Evolutionary conservation across 2,113 vertebrate species (phyloP).

Genomic region (Melanotaenia duboulayi): DNA sequence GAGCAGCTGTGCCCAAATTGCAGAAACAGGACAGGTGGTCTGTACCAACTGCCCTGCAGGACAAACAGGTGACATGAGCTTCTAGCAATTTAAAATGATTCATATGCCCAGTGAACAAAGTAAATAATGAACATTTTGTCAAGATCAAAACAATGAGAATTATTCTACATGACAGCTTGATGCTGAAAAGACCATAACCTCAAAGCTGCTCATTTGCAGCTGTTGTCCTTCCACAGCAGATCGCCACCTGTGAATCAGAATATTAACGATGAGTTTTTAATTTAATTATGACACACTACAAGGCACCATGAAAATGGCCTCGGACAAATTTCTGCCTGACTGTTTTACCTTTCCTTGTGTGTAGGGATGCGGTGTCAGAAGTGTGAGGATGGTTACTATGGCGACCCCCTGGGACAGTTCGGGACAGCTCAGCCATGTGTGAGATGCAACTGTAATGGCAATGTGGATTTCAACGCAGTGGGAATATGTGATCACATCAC

Average conservation of each 20-base stretch:
- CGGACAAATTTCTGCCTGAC: conserved; percentile 7
- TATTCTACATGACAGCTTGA: conserved; percentile 4
- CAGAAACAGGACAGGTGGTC: conserved; percentile 84
- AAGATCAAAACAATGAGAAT: conserved; percentile 12
- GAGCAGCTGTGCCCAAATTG: conserved; percentile 84
- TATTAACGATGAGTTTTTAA: conserved; percentile 24
- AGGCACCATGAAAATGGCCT: conserved; percentile 13
- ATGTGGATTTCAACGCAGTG: conserved; percentile 88
- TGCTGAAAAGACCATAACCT: conserved; percentile 7
- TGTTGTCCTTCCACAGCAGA: not conserved
- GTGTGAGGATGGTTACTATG: conserved; percentile 92
- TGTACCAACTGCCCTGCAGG: conserved; percentile 90
- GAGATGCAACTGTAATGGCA: conserved; percentile 87
- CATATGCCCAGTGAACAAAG: not conserved
- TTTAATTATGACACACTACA: conserved; percentile 18
- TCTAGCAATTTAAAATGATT: conserved; percentile 1
- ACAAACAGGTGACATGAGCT: conserved; percentile 87
- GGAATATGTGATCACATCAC: conserved; percentile 88
- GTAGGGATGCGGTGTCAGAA: conserved; percentile 90
- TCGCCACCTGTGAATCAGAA: conserved; percentile 13
- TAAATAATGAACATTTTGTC: conserved; percentile 20
- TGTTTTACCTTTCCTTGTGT: conserved; percentile 12
- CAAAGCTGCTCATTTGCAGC: conserved; percentile 10
- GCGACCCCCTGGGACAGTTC: conserved; percentile 88
- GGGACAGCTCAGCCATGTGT: conserved; percentile 80